Evolutionary conservation across 2,888 invertebrate species (phyloP).

Genomic region (Rhagonycha fulva): DNA sequence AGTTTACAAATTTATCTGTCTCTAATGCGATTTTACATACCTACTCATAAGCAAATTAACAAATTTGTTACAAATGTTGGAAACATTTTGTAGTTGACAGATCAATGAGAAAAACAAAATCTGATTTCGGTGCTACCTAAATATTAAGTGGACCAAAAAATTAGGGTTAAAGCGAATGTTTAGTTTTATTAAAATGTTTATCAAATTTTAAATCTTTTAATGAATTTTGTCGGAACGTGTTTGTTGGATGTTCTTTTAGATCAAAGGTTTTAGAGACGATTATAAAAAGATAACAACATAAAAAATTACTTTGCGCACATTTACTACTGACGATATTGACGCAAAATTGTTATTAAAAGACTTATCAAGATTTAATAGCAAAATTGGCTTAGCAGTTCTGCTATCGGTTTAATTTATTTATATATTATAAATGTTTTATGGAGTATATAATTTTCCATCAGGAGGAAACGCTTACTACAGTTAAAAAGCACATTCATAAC

Average conservation of each 20-base stretch:
- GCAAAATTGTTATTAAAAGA: not conserved
- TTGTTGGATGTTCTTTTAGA: not conserved
- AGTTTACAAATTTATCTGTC: not conserved
- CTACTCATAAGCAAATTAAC: not conserved
- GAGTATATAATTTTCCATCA: conserved; percentile 23
- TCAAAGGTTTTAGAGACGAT: not conserved
- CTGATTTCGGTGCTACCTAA: not conserved
- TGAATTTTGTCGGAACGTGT: not conserved
- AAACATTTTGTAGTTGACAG: not conserved
- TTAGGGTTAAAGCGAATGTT: not conserved
- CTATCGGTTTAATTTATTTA: not conserved
- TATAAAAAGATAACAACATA: not conserved
- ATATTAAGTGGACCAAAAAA: not conserved
- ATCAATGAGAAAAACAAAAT: not conserved
- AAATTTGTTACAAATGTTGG: not conserved
- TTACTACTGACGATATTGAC: not conserved
- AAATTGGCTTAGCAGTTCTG: not conserved
- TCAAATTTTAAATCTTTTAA: not conserved
- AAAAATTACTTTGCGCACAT: not conserved
- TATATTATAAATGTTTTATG: conserved; percentile 2
- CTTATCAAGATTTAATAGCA: not conserved
- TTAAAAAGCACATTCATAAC: conserved; percentile 38
- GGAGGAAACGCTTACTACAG: conserved; percentile 26
- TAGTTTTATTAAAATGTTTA: not conserved
- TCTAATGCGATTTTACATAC: not conserved